Conservation (phyloP, 2,888 invertebrate species). For the Drosophila flavopinicola region DNA sequence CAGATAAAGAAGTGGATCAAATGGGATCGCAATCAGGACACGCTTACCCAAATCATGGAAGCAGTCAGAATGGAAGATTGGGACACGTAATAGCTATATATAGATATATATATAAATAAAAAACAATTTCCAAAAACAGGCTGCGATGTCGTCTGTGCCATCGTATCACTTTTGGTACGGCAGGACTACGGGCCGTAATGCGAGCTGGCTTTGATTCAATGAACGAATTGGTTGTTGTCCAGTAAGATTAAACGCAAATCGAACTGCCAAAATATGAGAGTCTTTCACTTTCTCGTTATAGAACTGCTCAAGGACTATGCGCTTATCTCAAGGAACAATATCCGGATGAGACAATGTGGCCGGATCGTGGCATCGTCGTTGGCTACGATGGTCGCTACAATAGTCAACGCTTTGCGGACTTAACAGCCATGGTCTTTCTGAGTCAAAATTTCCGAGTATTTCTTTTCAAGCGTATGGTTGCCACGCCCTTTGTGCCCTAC, state of each 20-base stretch:
- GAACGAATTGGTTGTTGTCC: conserved; percentile 98
- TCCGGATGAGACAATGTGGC: conserved; percentile 85
- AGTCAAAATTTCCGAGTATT: conserved; percentile 91
- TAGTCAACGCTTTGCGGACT: conserved; percentile 91
- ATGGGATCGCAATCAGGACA: conserved; percentile 90
- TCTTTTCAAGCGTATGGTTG: conserved; percentile 91
- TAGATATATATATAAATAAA: background rate
- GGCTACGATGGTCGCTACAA: conserved; percentile 97
- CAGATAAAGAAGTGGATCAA: conserved; percentile 90
- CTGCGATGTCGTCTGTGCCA: conserved; percentile 88
- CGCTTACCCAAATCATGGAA: conserved; percentile 87
- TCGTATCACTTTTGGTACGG: conserved; percentile 95
- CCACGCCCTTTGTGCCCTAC: conserved; percentile 98
- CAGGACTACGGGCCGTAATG: conserved; percentile 96
- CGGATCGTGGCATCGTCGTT: conserved; percentile 90
- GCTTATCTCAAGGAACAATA: conserved; percentile 89
- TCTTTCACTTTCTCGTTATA: background rate
- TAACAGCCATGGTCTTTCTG: conserved; percentile 94
- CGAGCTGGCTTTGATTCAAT: conserved; percentile 95
- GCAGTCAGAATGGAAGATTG: conserved; percentile 86
- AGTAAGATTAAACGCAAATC: too few relatives aligned
- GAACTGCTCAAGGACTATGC: conserved; percentile 94
- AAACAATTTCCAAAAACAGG: conserved; percentile 12
- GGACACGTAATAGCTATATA: conserved; percentile 52
- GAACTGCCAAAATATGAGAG: background rate